Evolutionary conservation across 2,113 vertebrate genomes (phyloP).

Genomic region (Nipponia nippon): DNA sequence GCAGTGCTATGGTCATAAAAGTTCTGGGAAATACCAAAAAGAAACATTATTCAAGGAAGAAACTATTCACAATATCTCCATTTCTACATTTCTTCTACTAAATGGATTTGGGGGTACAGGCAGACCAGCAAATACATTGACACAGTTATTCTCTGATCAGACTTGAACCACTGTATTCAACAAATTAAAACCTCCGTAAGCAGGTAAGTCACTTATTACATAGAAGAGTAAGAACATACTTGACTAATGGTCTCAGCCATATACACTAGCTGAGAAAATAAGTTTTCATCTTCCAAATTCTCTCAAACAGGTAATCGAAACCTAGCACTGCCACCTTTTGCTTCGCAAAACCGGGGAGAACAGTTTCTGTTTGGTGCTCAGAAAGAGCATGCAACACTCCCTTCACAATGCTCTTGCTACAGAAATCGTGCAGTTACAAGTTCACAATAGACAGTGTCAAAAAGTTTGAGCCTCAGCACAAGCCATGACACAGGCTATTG

Average conservation of each 20-base stretch:
- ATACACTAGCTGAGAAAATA: not conserved
- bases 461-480: not conserved
- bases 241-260: not conserved
- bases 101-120: not conserved
- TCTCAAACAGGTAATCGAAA: not conserved
- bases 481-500: not conserved
- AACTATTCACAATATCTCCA: not conserved
- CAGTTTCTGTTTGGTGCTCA: not conserved
- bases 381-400: not conserved
- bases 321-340: not conserved
- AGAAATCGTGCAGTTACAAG: not conserved
- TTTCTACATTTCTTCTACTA: not conserved
- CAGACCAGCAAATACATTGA: not conserved
- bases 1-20: not conserved
- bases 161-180: not conserved
- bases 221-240: not conserved
- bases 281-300: not conserved
- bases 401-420: not conserved
- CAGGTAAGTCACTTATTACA: not conserved
- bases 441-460: not conserved
- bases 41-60: not conserved
- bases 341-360: not conserved
- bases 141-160: not conserved
- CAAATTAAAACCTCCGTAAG: accelerated
- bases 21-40: not conserved